Evolutionary conservation across 2,113 vertebrate species (phyloP), one percentile per base, ranked within the genome.

Genomic region (Otus sunia): DNA sequence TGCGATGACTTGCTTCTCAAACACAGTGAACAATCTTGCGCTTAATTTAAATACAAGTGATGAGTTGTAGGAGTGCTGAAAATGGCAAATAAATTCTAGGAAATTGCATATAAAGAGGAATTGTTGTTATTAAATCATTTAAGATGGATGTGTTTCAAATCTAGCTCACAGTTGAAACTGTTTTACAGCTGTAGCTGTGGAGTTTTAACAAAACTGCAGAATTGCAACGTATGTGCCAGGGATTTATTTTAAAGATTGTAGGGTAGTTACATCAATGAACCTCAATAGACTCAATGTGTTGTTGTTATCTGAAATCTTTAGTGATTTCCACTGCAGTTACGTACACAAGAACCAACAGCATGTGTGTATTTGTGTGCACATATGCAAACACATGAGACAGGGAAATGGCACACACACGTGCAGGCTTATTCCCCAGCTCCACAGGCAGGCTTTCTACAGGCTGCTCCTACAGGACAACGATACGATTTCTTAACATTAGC

Each of bases 61-160:
- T 74, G 96, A 95, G 90, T 95, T 94, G 88, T 78, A 92, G 68
- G 56, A 79, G 77, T 68, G 69, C 91, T 94, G 93, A 92, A 92
- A 97, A 94, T 75, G 88, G 91, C 94, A 95, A 97, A 96, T 93
- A 97, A 96, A 97, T 89, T 91, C 68, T 94, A 86, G 80, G 89
- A 92, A 96, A 94, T 66, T 91, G 88, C 84, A 91, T 92, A 91
- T 92, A 92, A 96, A 92, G 76, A 94, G 80, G 80, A 94, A 91
- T 92, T 1, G 5, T 75, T 91, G 91, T 78, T 94, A 95, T 92
- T 95, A 97, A 95, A 96, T 92, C 86, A 92, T 95, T 94, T 86
- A 91, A 91, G 49, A 84, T 58, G 94, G 62, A 71, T 75, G 39
- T 93, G 94, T 91, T 97, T 95, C 90, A 95, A 97, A 95, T 96